Base-by-base conservation (phyloP, 2,797 vertebrate genomes). In the Xenopus petersii region DNA sequence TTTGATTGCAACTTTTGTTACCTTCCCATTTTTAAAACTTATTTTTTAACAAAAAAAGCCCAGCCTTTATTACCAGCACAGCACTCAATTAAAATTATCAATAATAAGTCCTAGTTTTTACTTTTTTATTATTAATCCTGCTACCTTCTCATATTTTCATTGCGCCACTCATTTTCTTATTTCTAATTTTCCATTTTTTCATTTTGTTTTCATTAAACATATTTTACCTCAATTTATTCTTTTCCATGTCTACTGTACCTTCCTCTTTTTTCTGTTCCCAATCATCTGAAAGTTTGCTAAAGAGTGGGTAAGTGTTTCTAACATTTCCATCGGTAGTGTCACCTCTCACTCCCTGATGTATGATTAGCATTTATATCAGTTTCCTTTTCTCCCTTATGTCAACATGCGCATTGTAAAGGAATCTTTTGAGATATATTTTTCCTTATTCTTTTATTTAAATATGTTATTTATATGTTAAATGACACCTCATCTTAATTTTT, bases 231-330 rank as follows among this genome's bases (percentile, higher is more conserved):
- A 83, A 81, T 85, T 75, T 91, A 85, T 94, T 91, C 85, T 87
- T 85, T 88, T 89, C 87, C 82, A 89, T 63, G 89, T 92, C 89
- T 91, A 93, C 87, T 89, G 86, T 86, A 83, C 89, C 86, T 93
- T 90, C 91, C 84, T 88, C 86, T 88, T 89, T 89, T 90, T 90
- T 91, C 90, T 88, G 83, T 92, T 86, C 88, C 88, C 84, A 90
- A 91, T 89, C 91, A 92, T 91, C 93, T 94, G 93, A 95, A 98
- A 98, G 95, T 98, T 96, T 95, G 90, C 93, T 93, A 94, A 93
- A 94, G 89, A 93, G 84, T 95, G 95, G 94, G 94, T 96, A 96
- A 96, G 95, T 95, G 91, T 91, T 88, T 91, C 83, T 91, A 87
- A 90, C 88, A 91, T 92, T 93, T 88, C 93, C 90, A 92, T 94